A percentile compares a stretch with the other conserved stretches of the same genome.
Conservation (phyloP, 2,888 invertebrate species). For the Atrina japonica region DNA sequence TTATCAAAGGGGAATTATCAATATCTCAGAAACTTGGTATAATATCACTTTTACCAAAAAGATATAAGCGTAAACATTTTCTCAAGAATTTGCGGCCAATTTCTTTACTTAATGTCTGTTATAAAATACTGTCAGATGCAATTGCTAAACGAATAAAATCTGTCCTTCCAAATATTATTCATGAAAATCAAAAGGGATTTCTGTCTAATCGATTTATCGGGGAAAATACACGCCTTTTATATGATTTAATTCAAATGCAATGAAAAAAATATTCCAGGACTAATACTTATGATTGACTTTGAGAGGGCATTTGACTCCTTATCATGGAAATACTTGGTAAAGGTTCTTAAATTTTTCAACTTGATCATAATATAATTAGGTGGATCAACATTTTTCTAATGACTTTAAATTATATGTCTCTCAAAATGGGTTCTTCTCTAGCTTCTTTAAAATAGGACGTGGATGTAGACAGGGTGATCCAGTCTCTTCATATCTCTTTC, state of each 20-base stretch:
- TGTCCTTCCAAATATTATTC: background rate
- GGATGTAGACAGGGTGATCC: too few species aligned
- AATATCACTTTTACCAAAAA: slow-evolving; percentile 7
- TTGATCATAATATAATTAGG: background rate
- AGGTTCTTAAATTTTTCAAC: slow-evolving; percentile 2
- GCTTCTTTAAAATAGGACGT: too few species aligned
- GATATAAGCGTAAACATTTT: background rate
- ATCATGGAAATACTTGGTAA: background rate
- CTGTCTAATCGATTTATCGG: slow-evolving; percentile 1
- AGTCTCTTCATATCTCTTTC: too few species aligned
- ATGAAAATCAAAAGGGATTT: slow-evolving; percentile 15
- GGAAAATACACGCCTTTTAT: slow-evolving; percentile 7
- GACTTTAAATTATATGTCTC: too few species aligned
- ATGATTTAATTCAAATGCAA: slow-evolving; percentile 9
- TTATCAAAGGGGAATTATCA: background rate
- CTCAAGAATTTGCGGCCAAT: slow-evolving; percentile 7
- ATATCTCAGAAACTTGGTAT: too few species aligned
- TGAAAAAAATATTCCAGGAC: slow-evolving; percentile 4
- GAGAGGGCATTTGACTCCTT: background rate
- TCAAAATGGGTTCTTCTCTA: too few species aligned
- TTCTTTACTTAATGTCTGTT: slow-evolving; percentile 9
- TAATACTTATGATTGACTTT: background rate
- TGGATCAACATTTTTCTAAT: too few species aligned
- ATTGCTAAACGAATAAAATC: slow-evolving; percentile 3
- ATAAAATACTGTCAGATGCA: slow-evolving; percentile 12